phyloP scores from a whole-genome alignment of 2,797 vertebrate species.

The Triplophysa bombifrons region DNA sequence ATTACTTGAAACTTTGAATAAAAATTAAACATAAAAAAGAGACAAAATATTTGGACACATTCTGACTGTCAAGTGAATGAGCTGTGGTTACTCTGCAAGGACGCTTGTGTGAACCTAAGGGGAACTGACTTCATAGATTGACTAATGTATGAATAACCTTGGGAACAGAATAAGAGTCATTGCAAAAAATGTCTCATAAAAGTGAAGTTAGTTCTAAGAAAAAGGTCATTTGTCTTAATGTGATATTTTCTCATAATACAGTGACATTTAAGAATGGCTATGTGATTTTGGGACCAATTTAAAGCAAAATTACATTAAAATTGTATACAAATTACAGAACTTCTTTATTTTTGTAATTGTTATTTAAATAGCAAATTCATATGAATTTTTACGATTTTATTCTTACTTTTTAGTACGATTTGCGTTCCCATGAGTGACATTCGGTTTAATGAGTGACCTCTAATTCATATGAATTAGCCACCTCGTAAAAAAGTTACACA shows the following conservation, averaged over 20 bases:
- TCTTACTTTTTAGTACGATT: too few species aligned
- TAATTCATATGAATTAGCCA: too few species aligned
- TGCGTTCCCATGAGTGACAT: too few species aligned
- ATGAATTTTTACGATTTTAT: too few species aligned
- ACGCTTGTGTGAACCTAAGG: background rate
- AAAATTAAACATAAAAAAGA: too few species aligned
- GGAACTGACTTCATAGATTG: background rate
- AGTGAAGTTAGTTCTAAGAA: background rate
- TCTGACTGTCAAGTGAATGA: background rate
- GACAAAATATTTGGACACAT: too few species aligned
- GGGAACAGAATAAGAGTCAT: background rate
- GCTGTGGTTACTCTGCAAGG: background rate
- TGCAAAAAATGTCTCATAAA: background rate
- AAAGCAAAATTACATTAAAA: too few species aligned
- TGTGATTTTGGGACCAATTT: too few species aligned
- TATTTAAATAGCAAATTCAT: too few species aligned
- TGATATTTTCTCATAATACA: background rate
- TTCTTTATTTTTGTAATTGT: background rate
- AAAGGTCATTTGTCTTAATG: background rate
- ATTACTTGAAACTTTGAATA: too few species aligned
- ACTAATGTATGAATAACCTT: background rate
- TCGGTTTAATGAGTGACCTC: too few species aligned
- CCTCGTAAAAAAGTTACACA: background rate
- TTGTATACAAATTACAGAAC: too few species aligned
- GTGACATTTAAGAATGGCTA: background rate